Base-by-base conservation (phyloP, 1,140 invertebrate genomes). In the Lasaia peninsularis region DNA sequence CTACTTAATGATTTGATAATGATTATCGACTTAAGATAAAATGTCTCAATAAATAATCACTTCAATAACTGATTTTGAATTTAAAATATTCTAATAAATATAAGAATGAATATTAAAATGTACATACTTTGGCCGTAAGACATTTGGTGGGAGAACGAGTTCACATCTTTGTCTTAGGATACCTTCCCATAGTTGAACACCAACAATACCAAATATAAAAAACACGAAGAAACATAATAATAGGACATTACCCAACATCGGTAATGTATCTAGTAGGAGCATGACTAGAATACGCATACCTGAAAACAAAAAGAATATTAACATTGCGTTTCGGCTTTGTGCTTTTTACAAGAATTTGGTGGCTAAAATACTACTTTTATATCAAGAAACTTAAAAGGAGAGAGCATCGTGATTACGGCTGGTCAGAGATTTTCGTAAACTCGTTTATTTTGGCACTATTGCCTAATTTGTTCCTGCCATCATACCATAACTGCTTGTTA, bases 141-240 rank as follows among this genome's bases (percentile, higher is more conserved):
- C 91, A 80, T 94, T 92, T 14, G 91, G 90, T 61, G 92, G 90
- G 44, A 92, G 89, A 53, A 93, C 92, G 58, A 98, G 91, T 78
- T 96, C 97, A 86, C 98, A 99, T 37, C 98, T 92, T 80, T 99
- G 97, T 56, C 98, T 91, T 32, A 99, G 90, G 32, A 99, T 96
- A 3, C 98, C 98, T 75, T 98, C 96, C 99, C 99, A 99, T 9
- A 99, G 91, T 86, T 99, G 99, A 10, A 99, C 99, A 0, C 98
- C 99, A 61, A 99, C 96, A 76, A 99, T 99, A 48, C 99, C 98
- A 83, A 99, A 99, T 81, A 99, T 99, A 92, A 99, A 99, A 93
- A 99, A 99, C 34, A 99, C 98, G 91, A 99, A 99, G 92, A 99
- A 99, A 90, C 98, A 99, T 35, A 99, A 91, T 35, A 99, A 92